Evolutionary conservation across 2,888 invertebrate genomes (phyloP).

Genomic region (Cryptus viduatorius): DNA sequence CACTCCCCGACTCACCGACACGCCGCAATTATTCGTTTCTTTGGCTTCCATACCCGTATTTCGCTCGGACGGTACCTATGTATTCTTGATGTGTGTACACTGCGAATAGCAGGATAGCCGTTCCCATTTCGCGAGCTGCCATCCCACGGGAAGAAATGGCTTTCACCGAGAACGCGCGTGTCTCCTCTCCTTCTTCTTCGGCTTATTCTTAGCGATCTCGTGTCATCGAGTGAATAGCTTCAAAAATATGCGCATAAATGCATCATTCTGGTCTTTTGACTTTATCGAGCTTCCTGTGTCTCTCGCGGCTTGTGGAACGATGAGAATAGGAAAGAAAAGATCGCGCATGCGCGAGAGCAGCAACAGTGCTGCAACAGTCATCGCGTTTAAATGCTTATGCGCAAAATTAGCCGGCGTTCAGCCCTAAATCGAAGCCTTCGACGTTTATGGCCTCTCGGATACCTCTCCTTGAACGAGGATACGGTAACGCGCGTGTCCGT

Average conservation of each 20-base stretch:
- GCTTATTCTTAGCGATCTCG: too few species aligned
- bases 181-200: too few species aligned
- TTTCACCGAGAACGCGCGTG: too few species aligned
- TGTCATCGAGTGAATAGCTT: too few species aligned
- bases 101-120: background rate
- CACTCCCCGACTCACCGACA: constrained; percentile 12
- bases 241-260: too few species aligned
- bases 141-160: background rate
- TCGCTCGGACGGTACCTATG: background rate
- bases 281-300: too few species aligned
- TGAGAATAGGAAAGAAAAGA: background rate
- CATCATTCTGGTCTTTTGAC: too few species aligned
- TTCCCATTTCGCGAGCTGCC: background rate
- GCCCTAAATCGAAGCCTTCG: constrained; percentile 66
- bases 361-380: constrained; percentile 46
- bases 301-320: too few species aligned
- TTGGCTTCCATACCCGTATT: constrained; percentile 13
- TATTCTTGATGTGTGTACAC: constrained; percentile 25
- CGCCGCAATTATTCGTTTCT: constrained; percentile 46
- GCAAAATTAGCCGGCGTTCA: constrained; percentile 66
- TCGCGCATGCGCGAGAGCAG: constrained; percentile 31
- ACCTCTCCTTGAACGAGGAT: constrained; percentile 37
- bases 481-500: constrained; percentile 31
- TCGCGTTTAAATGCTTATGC: constrained; percentile 65
- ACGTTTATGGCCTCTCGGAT: constrained; percentile 66